Conservation (phyloP, 1,140 invertebrate genomes). For the Brachionus koreanus region DNA sequence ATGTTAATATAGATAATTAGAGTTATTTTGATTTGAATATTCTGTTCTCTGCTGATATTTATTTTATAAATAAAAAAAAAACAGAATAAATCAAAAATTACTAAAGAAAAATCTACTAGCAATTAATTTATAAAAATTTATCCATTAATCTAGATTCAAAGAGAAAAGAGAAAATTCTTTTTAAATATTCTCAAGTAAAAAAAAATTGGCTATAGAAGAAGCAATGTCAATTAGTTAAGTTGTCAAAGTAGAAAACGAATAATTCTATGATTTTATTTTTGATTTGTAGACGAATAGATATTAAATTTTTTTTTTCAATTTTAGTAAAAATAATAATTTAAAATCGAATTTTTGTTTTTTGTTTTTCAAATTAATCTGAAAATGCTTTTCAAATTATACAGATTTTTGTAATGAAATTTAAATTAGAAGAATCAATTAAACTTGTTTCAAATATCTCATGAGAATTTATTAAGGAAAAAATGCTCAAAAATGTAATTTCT, state of each 20-base stretch:
- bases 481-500: background rate
- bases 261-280: background rate
- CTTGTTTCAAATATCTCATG: background rate
- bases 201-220: background rate
- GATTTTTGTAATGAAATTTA: background rate
- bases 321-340: background rate
- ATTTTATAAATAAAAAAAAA: background rate
- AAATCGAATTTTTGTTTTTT: background rate
- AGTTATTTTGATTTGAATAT: background rate
- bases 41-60: conserved; percentile 1
- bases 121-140: background rate
- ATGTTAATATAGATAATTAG: conserved; percentile 20
- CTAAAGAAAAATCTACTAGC: background rate
- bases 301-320: background rate
- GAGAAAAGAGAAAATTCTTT: background rate
- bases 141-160: background rate
- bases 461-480: background rate
- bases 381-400: background rate
- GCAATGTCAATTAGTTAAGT: background rate
- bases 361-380: background rate
- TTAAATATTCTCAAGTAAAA: background rate
- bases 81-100: background rate
- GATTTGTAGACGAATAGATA: background rate
- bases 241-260: background rate
- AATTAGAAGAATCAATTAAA: background rate